These are phyloP conservation scores for Argynnis bischoffii DNA, from an alignment of 2,888 invertebrate species.

Conservation along the genomic window DNA sequence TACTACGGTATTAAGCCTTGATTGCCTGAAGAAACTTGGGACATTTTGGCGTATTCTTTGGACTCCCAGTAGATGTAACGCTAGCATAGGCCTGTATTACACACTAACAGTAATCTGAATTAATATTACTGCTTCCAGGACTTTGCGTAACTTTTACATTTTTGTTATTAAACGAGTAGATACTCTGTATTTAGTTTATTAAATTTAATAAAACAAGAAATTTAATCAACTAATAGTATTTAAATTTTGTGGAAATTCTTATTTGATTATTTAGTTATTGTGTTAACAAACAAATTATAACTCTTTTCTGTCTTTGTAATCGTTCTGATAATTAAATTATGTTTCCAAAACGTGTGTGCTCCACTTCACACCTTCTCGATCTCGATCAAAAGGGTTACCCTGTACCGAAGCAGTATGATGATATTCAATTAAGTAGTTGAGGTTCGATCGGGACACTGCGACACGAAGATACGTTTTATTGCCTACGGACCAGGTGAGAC, in stretches of 20 bases:
- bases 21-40: constrained; percentile 82
- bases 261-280: too few species aligned
- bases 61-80: constrained; percentile 77
- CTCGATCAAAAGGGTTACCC: constrained; percentile 70
- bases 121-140: constrained; percentile 62
- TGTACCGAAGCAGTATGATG: constrained; percentile 69
- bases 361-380: constrained; percentile 21
- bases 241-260: too few species aligned
- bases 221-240: too few species aligned
- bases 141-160: too few species aligned
- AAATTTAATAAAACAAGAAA: too few species aligned
- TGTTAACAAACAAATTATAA: constrained; percentile 36
- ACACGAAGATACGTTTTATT: constrained; percentile 79
- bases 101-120: constrained; percentile 74
- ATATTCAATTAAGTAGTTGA: constrained; percentile 79
- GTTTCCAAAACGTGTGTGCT: constrained; percentile 18
- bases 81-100: constrained; percentile 76
- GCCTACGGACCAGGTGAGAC: constrained; percentile 51
- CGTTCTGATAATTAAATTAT: constrained; percentile 40
- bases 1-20: constrained; percentile 82
- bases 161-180: too few species aligned
- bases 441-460: constrained; percentile 70
- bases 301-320: constrained; percentile 1
- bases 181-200: too few species aligned
- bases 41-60: constrained; percentile 81